Evolutionary conservation across 1,140 invertebrate species (phyloP), one percentile per base, ranked within the genome.

Genomic region (Dysdera silvatica): DNA sequence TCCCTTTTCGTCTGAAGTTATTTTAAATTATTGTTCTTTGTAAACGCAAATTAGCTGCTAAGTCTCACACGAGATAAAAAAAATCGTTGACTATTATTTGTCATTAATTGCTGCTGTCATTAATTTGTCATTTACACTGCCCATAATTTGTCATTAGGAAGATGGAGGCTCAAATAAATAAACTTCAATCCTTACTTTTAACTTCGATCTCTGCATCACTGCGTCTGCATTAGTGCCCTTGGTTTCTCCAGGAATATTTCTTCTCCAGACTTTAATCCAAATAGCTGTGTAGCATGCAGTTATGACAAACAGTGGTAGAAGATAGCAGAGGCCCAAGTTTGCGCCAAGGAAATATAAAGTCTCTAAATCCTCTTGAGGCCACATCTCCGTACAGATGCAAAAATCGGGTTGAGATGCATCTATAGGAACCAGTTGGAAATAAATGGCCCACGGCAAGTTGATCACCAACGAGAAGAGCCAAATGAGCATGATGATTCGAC

Each of bases 211-310:
- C 52, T 77, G 71, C 47, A 77, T 74, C 20, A 69, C 73, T 64
- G 31, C 65, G 67, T 59, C 70, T 65, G 67, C 71, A 47, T 61
- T 60, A 1, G 52, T 89, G 73, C 92, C 89, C 74, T 91, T 91
- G 1, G 89, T 88, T 51, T 93, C 90, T 0, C 88, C 89, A 0
- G 91, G 91, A 64, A 95, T 94, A 58, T 86, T 80, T 14, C 91
- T 77, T 32, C 85, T 84, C 80, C 87, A 94, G 0, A 95, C 92
- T 64, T 90, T 91, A 66, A 94, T 85, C 85, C 89, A 95, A 63
- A 97, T 97, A 24, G 93, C 79, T 0, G 91, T 82, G 79, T 97
- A 97, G 77, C 92, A 96, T 70, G 91, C 80, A 0, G 89, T 88
- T 68, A 97, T 95, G 31, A 95, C 79, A 16, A 88, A 83, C 82